Evolutionary conservation across 30 jellyfish, hydroid and myxozoan genomes (phyloP).

Genomic region (Sanderia malayensis): DNA sequence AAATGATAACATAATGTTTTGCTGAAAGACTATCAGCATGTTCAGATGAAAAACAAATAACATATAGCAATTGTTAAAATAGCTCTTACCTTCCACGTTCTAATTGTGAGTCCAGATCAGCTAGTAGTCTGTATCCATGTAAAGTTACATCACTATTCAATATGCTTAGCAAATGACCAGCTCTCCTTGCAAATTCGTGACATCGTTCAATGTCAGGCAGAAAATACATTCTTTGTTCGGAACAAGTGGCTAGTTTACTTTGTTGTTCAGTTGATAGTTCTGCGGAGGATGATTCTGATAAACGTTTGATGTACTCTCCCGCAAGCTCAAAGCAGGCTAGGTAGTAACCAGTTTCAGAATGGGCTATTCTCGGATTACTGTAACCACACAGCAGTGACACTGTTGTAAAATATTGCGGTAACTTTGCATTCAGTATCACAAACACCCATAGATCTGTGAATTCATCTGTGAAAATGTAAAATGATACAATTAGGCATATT

Average conservation of each 20-base stretch:
- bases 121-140: slow-evolving; percentile 49
- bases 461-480: slow-evolving; percentile 54
- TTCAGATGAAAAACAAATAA: too few species aligned
- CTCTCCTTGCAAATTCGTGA: background rate
- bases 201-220: slow-evolving; percentile 30
- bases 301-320: slow-evolving; percentile 59
- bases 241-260: background rate
- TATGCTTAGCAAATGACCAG: background rate
- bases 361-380: slow-evolving; percentile 66
- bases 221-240: slow-evolving; percentile 3
- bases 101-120: slow-evolving; percentile 40
- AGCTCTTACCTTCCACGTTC: slow-evolving; percentile 40
- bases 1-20: too few species aligned
- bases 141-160: slow-evolving; percentile 21
- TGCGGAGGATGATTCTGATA: background rate
- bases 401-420: slow-evolving; percentile 42
- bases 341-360: slow-evolving; percentile 70
- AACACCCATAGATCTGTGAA: slow-evolving; percentile 87
- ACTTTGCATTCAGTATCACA: slow-evolving; percentile 59
- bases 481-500: too few species aligned
- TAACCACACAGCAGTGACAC: slow-evolving; percentile 55
- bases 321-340: slow-evolving; percentile 79
- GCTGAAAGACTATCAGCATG: too few species aligned
- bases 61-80: background rate
- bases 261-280: background rate